These are phyloP conservation scores for Alexandromys fortis DNA, from an alignment of 2,113 vertebrate species.

Conservation along the genomic window DNA sequence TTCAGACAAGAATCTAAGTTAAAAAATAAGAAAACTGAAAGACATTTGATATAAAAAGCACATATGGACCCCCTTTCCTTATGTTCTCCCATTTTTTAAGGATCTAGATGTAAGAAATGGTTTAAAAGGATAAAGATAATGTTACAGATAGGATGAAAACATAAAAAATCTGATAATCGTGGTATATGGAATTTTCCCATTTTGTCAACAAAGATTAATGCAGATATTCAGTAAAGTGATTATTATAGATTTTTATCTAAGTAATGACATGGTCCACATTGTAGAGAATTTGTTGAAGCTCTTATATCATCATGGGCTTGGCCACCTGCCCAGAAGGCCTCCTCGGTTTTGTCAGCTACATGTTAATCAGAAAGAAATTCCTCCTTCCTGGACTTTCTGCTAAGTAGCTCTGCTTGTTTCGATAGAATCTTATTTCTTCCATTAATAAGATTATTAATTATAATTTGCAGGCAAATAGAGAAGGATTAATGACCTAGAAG, in stretches of 20 bases:
- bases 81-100: neutral
- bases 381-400: neutral
- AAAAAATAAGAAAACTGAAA: neutral
- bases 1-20: neutral
- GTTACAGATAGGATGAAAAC: neutral
- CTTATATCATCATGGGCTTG: conserved; percentile 46
- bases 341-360: neutral
- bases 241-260: conserved; percentile 39
- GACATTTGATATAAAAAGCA: neutral
- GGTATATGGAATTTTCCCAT: neutral
- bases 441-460: neutral
- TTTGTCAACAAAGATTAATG: conserved; percentile 33
- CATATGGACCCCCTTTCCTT: neutral
- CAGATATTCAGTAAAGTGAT: conserved; percentile 21
- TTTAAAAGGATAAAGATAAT: conserved; percentile 26
- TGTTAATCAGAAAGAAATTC: neutral
- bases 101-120: neutral
- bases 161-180: neutral
- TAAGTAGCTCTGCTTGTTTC: neutral
- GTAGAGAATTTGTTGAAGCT: neutral
- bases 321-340: conserved; percentile 22
- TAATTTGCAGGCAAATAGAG: neutral
- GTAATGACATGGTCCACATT: neutral
- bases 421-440: neutral
- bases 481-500: conserved; percentile 17